A percentile compares a stretch with the other conserved stretches of the same genome.
phyloP scores from a whole-genome alignment of 2,888 invertebrate genomes.

The Euproctis similis region DNA sequence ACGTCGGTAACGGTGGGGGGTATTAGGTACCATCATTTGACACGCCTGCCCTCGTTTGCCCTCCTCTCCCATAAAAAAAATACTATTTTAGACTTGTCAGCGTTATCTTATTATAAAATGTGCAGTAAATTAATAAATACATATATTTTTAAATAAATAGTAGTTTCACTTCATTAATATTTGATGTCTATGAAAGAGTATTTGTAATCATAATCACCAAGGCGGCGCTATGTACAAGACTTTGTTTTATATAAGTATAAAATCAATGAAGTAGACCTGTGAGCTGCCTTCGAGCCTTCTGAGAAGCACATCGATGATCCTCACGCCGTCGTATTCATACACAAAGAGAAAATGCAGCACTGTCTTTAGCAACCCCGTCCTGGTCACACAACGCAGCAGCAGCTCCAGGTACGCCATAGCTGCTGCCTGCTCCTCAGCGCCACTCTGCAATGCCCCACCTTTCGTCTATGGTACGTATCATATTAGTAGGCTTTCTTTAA shows the following conservation, averaged over 20 bases:
- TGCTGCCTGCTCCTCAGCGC: conserved; percentile 90
- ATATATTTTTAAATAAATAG: too few relatives aligned
- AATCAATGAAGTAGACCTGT: conserved; percentile 73
- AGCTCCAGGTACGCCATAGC: conserved; percentile 96
- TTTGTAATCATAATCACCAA: not conserved
- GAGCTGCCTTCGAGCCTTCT: conserved; percentile 84
- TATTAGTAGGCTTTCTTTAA: conserved; percentile 37
- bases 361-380: conserved; percentile 87
- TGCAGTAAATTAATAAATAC: too few relatives aligned
- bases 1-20: too few relatives aligned
- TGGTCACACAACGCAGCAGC: conserved; percentile 89
- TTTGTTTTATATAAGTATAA: too few relatives aligned
- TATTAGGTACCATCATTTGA: too few relatives aligned
- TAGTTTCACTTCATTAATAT: too few relatives aligned
- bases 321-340: conserved; percentile 88
- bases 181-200: not conserved
- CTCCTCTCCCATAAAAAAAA: too few relatives aligned
- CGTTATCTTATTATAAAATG: too few relatives aligned
- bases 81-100: too few relatives aligned
- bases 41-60: too few relatives aligned
- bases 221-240: too few relatives aligned
- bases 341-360: conserved; percentile 90
- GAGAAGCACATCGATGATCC: conserved; percentile 88
- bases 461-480: conserved; percentile 54
- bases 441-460: conserved; percentile 81